Conservation (phyloP, 2,113 vertebrate genomes). For the Seriola rivoliana region DNA sequence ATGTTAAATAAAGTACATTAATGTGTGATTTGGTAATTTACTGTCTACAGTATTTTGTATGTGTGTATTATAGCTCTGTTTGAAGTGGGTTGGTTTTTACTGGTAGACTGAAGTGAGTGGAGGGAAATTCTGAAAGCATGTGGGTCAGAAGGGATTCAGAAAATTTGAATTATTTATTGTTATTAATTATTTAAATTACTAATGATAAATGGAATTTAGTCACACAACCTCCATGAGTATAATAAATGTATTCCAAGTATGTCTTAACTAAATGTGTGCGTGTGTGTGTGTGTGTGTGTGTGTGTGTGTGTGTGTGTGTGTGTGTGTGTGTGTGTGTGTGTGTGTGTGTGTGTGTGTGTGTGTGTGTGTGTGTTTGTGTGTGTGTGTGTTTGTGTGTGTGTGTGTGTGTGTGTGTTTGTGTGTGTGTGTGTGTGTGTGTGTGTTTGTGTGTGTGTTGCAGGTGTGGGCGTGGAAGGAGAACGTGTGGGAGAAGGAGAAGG, state of each 20-base stretch:
- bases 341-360: conserved; percentile 2
- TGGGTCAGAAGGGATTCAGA: too few species aligned
- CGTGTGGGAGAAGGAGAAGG: conserved; percentile 91
- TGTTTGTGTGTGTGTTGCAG: conserved; percentile 70
- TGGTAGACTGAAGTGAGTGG: neutral
- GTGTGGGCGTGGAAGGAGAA: conserved; percentile 99
- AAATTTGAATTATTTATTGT: neutral
- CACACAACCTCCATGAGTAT: neutral
- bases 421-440: conserved; percentile 28
- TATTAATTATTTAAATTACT: too few species aligned
- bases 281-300: conserved; percentile 30
- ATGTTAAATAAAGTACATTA: too few species aligned
- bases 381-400: conserved; percentile 18
- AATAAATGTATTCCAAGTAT: rapidly evolving
- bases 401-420: conserved; percentile 23
- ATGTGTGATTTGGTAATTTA: neutral
- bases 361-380: conserved; percentile 24
- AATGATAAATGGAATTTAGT: neutral
- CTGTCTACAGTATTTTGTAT: neutral
- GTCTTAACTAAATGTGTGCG: neutral
- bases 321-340: conserved; percentile 20
- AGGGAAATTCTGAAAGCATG: neutral
- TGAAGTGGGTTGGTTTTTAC: neutral
- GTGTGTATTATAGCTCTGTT: neutral
- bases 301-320: conserved; percentile 16